Base-by-base conservation (phyloP, 1,140 invertebrate species). In the Stegodyphus dumicola region DNA sequence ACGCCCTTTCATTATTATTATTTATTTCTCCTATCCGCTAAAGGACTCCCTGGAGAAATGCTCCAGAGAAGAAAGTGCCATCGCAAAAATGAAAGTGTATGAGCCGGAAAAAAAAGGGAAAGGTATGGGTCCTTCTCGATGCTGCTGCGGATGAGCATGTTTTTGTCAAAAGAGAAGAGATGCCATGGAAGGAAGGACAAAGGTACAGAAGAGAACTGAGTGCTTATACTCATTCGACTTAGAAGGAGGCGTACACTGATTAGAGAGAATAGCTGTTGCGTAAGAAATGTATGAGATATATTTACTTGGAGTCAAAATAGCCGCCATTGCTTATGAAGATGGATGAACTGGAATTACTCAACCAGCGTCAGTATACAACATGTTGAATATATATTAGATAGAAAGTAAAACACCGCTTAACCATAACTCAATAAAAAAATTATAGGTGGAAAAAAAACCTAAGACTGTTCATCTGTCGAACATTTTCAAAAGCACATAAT, bases 21-120 rank as follows among this genome's bases (percentile, higher is more conserved):
- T 52, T 73, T 52, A 52, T 73, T 73, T 52, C 53, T 73, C n/a
- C 70, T 52, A 15, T 7, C 53, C 49, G 9, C 70, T 53, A 49
- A 73, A 73, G 7, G 7, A 17, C 49, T 73, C 70, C 70, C 70
- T 3, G 49, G 70, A 73, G 70, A 73, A 73, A 73, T 73, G 53
- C 70, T 9, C 18, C 6, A 17, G 51, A 7, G 17, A 52, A 73
- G 53, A 73, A 73, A 73, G 70, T 73, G 70, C 70, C 70, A 73
- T 73, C 70, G 51, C 53, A 49, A 13, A 73, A 73, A 67, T 52
- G 53, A 52, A 52, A 11, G 17, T 52, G 69, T 51, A 52, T 52
- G 49, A 7, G 70, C 13, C 51, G 13, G 17, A 7, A 6, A 52
- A n/a, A 73, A 17, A 15, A 73, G 17, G 17, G 9, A 49, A 17